A percentile compares a stretch with the other conserved stretches of the same genome.
Evolutionary conservation across 1,140 invertebrate genomes (phyloP).

Genomic region (Drosophila kurseongensis): DNA sequence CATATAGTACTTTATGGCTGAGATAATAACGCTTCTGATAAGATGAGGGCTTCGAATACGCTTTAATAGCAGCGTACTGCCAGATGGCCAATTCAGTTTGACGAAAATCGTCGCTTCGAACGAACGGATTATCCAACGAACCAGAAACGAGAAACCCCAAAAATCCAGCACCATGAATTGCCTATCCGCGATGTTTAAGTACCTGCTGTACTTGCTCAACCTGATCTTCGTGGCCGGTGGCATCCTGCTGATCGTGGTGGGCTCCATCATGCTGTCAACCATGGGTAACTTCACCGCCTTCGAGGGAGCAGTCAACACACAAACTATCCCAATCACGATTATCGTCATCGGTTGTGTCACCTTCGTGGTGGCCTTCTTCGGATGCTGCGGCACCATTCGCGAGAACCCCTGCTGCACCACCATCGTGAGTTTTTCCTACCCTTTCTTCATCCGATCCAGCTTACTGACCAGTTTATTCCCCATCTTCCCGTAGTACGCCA

Average conservation of each 20-base stretch:
- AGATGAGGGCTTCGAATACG: conserved; percentile 36
- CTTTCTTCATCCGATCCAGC: not conserved
- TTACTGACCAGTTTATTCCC: not conserved
- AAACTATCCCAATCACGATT: conserved; percentile 87
- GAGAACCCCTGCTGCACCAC: conserved; percentile 93
- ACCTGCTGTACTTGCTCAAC: conserved; percentile 78
- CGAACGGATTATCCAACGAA: conserved; percentile 44
- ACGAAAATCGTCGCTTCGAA: conserved; percentile 36
- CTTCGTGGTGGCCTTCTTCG: conserved; percentile 92
- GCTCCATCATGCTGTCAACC: conserved; percentile 86
- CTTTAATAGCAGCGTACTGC: conserved; percentile 52
- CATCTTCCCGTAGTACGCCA: conserved; percentile 86
- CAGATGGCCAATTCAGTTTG: conserved; percentile 37
- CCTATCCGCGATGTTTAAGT: conserved; percentile 74
- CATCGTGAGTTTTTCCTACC: conserved; percentile 86
- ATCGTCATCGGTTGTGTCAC: conserved; percentile 90
- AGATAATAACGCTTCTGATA: conserved; percentile 59
- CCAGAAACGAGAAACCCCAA: conserved; percentile 16
- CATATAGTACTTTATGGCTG: conserved; percentile 22
- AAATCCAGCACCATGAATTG: conserved; percentile 75
- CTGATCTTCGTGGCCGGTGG: conserved; percentile 86
- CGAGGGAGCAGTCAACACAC: conserved; percentile 85
- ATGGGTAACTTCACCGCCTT: conserved; percentile 85
- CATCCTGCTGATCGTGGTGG: conserved; percentile 87
- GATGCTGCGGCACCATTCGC: conserved; percentile 92